phyloP scores from a whole-genome alignment of 2,113 vertebrate species.

The Brachyhypopomus occidentalis region DNA sequence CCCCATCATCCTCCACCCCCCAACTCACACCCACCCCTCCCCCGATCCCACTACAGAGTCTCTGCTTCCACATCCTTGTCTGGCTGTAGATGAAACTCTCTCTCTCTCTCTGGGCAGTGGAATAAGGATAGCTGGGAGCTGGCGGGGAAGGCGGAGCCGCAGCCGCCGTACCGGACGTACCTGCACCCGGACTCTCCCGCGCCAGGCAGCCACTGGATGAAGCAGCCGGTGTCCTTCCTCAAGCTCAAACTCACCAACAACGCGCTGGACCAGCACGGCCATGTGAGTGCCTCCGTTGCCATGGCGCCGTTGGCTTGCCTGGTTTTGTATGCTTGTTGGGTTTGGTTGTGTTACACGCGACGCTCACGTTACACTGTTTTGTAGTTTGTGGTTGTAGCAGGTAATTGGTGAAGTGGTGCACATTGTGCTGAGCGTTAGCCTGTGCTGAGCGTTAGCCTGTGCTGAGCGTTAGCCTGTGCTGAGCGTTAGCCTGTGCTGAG shows the following conservation, averaged over 20 bases:
- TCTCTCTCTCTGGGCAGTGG: slow-evolving; percentile 74
- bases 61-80: too few species aligned
- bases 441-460: too few species aligned
- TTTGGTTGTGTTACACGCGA: too few species aligned
- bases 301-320: too few species aligned
- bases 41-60: slow-evolving; percentile 15
- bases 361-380: too few species aligned
- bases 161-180: slow-evolving; percentile 86
- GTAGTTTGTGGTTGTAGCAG: too few species aligned
- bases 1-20: slow-evolving; percentile 25
- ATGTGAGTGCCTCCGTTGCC: slow-evolving; percentile 77
- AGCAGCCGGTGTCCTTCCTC: slow-evolving; percentile 85
- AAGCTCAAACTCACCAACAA: slow-evolving; percentile 94
- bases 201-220: slow-evolving; percentile 92
- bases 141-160: slow-evolving; percentile 89
- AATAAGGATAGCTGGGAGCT: slow-evolving; percentile 92
- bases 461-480: too few species aligned
- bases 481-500: too few species aligned
- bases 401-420: too few species aligned
- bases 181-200: slow-evolving; percentile 90
- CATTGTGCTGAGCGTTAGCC: too few species aligned
- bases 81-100: background rate
- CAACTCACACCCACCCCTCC: background rate
- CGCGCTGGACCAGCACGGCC: slow-evolving; percentile 87
- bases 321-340: too few species aligned